A percentile compares a stretch with the other conserved stretches of the same genome.
phyloP scores from a whole-genome alignment of 2,113 vertebrate genomes.

The Hippopotamus amphibius region DNA sequence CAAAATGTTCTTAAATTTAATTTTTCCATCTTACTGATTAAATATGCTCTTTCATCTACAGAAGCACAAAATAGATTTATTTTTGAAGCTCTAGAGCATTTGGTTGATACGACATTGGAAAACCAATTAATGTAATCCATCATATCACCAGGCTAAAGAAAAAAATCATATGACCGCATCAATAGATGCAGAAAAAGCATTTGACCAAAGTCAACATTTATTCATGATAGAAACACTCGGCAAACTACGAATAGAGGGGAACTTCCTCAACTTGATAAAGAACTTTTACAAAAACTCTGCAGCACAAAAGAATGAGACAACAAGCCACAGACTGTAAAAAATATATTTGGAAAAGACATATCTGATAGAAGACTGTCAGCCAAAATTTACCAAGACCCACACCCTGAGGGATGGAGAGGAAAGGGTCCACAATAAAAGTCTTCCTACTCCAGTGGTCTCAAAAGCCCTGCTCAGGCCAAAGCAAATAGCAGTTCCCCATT shows the following conservation, averaged over 20 bases:
- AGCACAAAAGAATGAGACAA: not conserved
- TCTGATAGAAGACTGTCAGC: not conserved
- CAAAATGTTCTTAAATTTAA: not conserved
- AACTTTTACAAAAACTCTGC: not conserved
- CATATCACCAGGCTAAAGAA: not conserved
- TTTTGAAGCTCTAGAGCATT: not conserved
- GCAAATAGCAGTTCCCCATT: accelerated
- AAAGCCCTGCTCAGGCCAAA: not conserved
- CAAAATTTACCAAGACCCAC: not conserved
- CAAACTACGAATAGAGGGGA: not conserved
- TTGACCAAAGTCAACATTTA: not conserved
- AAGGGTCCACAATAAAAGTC: accelerated
- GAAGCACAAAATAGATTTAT: slow-evolving; percentile 14
- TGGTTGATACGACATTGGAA: not conserved
- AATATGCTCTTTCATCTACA: not conserved
- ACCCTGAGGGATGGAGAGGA: accelerated
- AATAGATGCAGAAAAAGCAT: not conserved
- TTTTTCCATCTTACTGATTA: not conserved
- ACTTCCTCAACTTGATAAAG: not conserved
- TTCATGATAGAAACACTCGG: not conserved
- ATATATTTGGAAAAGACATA: not conserved
- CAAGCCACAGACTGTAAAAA: not conserved
- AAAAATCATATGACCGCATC: not conserved
- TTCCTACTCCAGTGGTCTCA: accelerated
- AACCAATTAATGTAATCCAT: not conserved